These are phyloP conservation scores for Pocillopora damicornis DNA, from an alignment of 64 coral and sea anemone genomes.

Conservation along the genomic window DNA sequence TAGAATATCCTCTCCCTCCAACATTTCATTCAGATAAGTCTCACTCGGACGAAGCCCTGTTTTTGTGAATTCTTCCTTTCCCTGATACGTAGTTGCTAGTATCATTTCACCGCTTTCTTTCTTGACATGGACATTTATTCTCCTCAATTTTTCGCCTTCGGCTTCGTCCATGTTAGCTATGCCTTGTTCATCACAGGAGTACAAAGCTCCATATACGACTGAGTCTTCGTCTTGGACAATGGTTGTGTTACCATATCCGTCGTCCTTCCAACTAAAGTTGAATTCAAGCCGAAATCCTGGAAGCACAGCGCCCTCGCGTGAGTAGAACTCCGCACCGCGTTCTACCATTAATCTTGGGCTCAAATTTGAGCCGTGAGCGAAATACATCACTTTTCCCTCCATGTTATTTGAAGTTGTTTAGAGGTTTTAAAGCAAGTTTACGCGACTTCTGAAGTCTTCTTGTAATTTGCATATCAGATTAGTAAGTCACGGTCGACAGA, in stretches of 20 bases:
- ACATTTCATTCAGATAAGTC: constrained; percentile 46
- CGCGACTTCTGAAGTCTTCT: too few species aligned
- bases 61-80: constrained; percentile 19
- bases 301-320: constrained; percentile 38
- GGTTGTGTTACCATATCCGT: constrained; percentile 40
- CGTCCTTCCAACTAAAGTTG: constrained; percentile 8
- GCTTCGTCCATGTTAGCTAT: background rate
- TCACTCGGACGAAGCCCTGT: constrained; percentile 34
- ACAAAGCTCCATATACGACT: constrained; percentile 53
- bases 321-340: constrained; percentile 23
- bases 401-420: background rate
- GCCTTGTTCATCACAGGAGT: background rate
- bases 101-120: constrained; percentile 29
- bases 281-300: constrained; percentile 38
- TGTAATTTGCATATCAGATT: too few species aligned
- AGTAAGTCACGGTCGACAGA: background rate
- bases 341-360: constrained; percentile 48
- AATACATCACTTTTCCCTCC: constrained; percentile 48
- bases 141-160: background rate
- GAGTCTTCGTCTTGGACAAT: constrained; percentile 41
- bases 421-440: background rate
- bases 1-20: constrained; percentile 55
- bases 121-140: constrained; percentile 25
- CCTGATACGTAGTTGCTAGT: constrained; percentile 19
- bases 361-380: constrained; percentile 48